Evolutionary conservation across 2,888 invertebrate species (phyloP), one percentile per base, ranked within the genome.

Genomic region (Drosophila diplacantha): DNA sequence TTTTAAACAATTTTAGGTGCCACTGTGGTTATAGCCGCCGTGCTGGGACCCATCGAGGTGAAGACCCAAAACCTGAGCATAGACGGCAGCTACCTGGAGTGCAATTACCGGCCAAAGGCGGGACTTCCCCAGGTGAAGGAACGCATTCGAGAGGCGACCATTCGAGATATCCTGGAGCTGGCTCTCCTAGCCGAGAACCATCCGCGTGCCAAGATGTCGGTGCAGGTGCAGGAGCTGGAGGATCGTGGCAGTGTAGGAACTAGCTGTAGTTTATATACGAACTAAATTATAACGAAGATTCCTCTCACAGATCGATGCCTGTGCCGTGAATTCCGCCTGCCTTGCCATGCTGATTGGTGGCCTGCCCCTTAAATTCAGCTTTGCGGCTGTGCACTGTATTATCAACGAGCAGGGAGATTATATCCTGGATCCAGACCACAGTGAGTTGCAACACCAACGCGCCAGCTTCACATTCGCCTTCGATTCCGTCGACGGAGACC

Each of bases 181-280:
- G 92, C 93, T 0, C 87, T 97, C 34, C 84, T 94, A 2, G 90
- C 93, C 0, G 89, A 92, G 20, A 84, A 95, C 35, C 93, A 96
- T 89, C 97, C 97, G 5, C 91, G 96, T 49, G 92, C 96, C 1
- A 92, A 93, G 26, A 92, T 97, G 74, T 91, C 91, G 0, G 89
- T 97, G 38, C 93, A 94, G 54, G 87, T 97, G 54, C 97, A 97
- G 87, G 97, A 97, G 89, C 88, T 97, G 83, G 95, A 97, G 85
- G 93, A 96, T 87, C 91, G 90, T 85, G 95, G 95, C 73, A 93
- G 94, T 74, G 96, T 96, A 88, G 1, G 49, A 4, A 8, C 0
- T 5, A 32, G 5, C 12, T 18, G 1, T 3, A 9, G 0, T 1
- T 22, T 7, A 26, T 14, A 2, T 24, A 2, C 0, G 16, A 11